A percentile compares a stretch with the other conserved stretches of the same genome.
Conservation (phyloP, 1,140 invertebrate genomes). For the Camponotus pennsylvanicus region DNA sequence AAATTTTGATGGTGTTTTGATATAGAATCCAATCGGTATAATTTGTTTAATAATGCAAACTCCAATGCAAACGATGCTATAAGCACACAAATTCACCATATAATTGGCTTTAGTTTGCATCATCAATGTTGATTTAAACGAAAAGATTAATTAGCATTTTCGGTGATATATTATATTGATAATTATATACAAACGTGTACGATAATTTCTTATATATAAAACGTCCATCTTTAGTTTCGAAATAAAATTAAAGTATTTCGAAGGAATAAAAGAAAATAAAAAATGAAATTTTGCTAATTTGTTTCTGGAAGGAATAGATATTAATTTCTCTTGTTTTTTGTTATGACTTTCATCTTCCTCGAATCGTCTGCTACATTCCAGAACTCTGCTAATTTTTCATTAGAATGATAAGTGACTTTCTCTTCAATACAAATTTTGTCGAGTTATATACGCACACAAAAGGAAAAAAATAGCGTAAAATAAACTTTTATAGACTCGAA, state of each 20-base stretch:
- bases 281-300: constrained; percentile 27
- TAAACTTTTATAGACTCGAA: background rate
- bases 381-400: too few species aligned
- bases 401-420: background rate
- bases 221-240: background rate
- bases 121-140: background rate
- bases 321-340: background rate
- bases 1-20: constrained; percentile 31
- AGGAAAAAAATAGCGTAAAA: background rate
- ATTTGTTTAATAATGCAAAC: constrained; percentile 52
- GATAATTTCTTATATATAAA: constrained; percentile 19
- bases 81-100: background rate
- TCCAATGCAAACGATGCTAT: background rate
- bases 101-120: constrained; percentile 14
- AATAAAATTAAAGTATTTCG: constrained; percentile 1
- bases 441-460: background rate
- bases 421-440: background rate
- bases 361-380: background rate
- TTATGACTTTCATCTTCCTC: background rate
- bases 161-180: background rate
- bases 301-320: background rate
- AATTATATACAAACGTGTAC: background rate
- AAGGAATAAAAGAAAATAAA: background rate
- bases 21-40: constrained; percentile 26
- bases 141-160: constrained; percentile 15